A percentile compares a stretch with the other conserved stretches of the same genome.
phyloP scores from a whole-genome alignment of 2,888 invertebrate genomes.

The Orthonychiurus folsomi region DNA sequence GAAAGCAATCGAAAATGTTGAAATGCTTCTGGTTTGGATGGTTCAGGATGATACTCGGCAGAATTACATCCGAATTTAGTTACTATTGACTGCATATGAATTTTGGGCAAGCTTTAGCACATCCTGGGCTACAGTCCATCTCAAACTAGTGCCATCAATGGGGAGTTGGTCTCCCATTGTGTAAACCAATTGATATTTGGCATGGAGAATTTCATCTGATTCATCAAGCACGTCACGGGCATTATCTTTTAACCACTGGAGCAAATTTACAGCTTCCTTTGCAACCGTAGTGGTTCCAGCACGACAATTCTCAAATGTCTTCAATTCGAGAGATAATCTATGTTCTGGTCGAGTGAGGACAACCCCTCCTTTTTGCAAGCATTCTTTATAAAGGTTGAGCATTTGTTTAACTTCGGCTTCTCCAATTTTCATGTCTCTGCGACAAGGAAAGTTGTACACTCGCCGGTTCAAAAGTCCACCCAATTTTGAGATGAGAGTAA shows the following conservation, averaged over 20 bases:
- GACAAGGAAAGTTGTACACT: slow-evolving; percentile 25
- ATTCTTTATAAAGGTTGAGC: slow-evolving; percentile 19
- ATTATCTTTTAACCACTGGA: slow-evolving; percentile 20
- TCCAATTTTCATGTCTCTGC: slow-evolving; percentile 18
- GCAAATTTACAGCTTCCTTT: slow-evolving; percentile 12
- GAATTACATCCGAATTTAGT: too few species aligned
- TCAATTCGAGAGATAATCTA: slow-evolving; percentile 20
- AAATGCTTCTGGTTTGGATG: background rate
- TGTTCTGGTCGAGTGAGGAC: slow-evolving; percentile 29
- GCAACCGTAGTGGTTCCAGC: slow-evolving; percentile 7
- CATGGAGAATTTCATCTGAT: slow-evolving; percentile 33
- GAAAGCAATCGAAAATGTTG: slow-evolving; percentile 14
- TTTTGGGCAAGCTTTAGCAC: slow-evolving; percentile 16
- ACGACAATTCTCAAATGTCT: slow-evolving; percentile 15
- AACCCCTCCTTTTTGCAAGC: slow-evolving; percentile 17
- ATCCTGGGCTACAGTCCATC: slow-evolving; percentile 26
- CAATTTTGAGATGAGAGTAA: slow-evolving; percentile 16
- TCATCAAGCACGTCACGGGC: slow-evolving; percentile 34
- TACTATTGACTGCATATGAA: slow-evolving; percentile 6
- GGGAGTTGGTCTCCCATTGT: slow-evolving; percentile 26
- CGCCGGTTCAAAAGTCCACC: slow-evolving; percentile 26
- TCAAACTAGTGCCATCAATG: slow-evolving; percentile 21
- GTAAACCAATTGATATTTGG: slow-evolving; percentile 36
- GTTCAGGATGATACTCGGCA: too few species aligned
- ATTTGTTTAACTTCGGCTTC: slow-evolving; percentile 1